These are phyloP conservation scores for Myopa testacea DNA, from an alignment of 2,888 invertebrate genomes.

Conservation along the genomic window DNA sequence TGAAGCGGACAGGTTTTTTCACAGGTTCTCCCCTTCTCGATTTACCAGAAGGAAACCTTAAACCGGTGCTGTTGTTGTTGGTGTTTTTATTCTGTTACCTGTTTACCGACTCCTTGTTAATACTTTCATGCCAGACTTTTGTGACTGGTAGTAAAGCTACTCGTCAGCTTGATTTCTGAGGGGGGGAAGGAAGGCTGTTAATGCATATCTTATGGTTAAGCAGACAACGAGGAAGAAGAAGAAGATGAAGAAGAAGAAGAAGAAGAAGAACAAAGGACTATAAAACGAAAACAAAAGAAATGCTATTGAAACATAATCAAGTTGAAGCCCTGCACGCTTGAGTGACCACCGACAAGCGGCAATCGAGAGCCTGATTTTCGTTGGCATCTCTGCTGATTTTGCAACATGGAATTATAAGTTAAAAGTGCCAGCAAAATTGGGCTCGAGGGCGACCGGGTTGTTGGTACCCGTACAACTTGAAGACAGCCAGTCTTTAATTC, in stretches of 20 bases:
- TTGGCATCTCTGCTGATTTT: not conserved
- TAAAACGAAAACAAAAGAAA: not conserved
- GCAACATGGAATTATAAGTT: constrained; percentile 24
- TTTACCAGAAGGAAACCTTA: constrained; percentile 30
- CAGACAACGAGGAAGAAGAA: not conserved
- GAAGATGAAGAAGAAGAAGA: not conserved
- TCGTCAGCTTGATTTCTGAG: not conserved
- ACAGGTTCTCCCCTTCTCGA: constrained; percentile 11
- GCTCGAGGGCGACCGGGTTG: not conserved
- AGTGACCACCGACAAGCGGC: not conserved
- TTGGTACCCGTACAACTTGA: not conserved
- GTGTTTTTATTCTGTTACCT: not conserved
- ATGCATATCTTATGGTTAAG: not conserved
- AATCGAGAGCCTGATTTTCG: not conserved
- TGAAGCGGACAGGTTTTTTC: constrained; percentile 8
- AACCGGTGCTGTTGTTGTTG: constrained; percentile 27
- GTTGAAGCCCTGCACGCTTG: not conserved
- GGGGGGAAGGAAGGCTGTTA: not conserved
- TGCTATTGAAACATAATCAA: constrained; percentile 8
- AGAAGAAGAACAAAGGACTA: not conserved
- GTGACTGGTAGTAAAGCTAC: not conserved
- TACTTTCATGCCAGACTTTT: constrained; percentile 3
- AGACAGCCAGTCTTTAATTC: not conserved
- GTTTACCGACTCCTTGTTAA: constrained; percentile 18
- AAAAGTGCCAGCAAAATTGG: constrained; percentile 18